phyloP scores from a whole-genome alignment of 2,888 invertebrate species.

The Patella caerulea region DNA sequence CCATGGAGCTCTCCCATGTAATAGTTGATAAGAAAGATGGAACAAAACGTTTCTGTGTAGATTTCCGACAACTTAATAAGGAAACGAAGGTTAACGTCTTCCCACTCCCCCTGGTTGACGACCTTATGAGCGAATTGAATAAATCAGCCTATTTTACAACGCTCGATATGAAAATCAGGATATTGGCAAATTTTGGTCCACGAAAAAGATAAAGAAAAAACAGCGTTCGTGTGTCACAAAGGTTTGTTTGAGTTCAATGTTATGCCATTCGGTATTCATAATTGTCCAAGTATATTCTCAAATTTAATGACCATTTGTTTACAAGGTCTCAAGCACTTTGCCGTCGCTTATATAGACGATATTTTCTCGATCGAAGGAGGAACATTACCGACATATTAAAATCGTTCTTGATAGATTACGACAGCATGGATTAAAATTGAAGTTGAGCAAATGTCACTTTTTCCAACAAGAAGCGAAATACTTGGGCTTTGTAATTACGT shows the following conservation, averaged over 20 bases:
- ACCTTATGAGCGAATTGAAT: conserved; percentile 29
- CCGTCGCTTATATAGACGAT: no score
- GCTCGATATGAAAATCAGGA: conserved; percentile 28
- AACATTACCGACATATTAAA: conserved; percentile 31
- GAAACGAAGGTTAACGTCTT: conserved; percentile 27
- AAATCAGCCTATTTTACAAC: conserved; percentile 28
- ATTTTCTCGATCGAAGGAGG: conserved; percentile 28
- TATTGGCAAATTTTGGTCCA: conserved; percentile 37
- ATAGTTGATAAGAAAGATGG: conserved; percentile 33
- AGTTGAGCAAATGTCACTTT: conserved; percentile 35
- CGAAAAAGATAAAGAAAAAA: conserved; percentile 33
- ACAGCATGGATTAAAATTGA: conserved; percentile 27
- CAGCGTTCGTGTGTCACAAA: conserved; percentile 30
- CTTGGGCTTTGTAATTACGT: no score
- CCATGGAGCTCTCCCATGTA: conserved; percentile 31
- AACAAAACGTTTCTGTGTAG: neutral
- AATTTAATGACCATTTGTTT: conserved; percentile 30
- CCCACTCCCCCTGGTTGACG: conserved; percentile 33
- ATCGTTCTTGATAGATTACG: conserved; percentile 29
- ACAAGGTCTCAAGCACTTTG: conserved; percentile 28
- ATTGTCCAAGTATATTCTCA: conserved; percentile 29
- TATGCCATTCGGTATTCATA: conserved; percentile 34
- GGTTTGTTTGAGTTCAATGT: conserved; percentile 35
- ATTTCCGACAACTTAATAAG: conserved; percentile 17
- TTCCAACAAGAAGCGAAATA: conserved; percentile 25